Base-by-base conservation (phyloP, 2,113 vertebrate genomes). In the Pontoporia blainvillei region DNA sequence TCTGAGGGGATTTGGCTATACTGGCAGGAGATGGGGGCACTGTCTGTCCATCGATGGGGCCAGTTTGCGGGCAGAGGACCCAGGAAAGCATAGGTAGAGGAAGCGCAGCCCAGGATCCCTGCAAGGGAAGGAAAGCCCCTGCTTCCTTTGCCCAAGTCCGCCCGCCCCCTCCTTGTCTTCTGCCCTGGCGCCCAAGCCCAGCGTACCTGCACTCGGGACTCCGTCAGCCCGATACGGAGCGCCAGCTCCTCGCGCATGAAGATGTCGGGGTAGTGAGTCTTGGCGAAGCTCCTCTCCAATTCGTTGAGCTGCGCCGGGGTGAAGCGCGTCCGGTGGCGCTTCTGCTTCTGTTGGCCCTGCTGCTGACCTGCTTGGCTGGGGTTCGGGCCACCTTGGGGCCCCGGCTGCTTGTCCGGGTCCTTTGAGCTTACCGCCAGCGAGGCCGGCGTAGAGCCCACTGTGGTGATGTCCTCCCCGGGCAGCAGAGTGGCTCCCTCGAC, bases 171-270 rank as follows among this genome's bases (percentile, higher is more conserved):
- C 23, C 71, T 13, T 0, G 23, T 34, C 78, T 41, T 39, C 39
- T 0, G 27, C 27, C 71, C 76, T 8, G 2, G 95, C 15, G 41
- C 78, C 21, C 82, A 8, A 61, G 89, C 61, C 93, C 97, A 17
- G 93, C 91, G 95, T 99, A 99, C 99, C 99, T 99, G 99, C 84
- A 99, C 99, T 34, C 99, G 98, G 96, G 99, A 99, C 98, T 99
- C 99, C 11, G 99, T 99, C 93, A 99, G 99, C 64, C 99, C 99
- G 98, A 99, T 99, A 93, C 99, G 98, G 97, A 99, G 98, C 25
- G 99, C 99, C 98, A 99, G 98, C 98, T 99, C 99, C 97, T 99
- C 99, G 1, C 99, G 98, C 99, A 99, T 99, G 98, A 99, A 99
- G 99, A 99, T 99, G 94, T 99, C 99, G 0, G 99, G 99, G 97